Conservation (phyloP, 1,140 invertebrate genomes). For the Chionoecetes opilio region DNA sequence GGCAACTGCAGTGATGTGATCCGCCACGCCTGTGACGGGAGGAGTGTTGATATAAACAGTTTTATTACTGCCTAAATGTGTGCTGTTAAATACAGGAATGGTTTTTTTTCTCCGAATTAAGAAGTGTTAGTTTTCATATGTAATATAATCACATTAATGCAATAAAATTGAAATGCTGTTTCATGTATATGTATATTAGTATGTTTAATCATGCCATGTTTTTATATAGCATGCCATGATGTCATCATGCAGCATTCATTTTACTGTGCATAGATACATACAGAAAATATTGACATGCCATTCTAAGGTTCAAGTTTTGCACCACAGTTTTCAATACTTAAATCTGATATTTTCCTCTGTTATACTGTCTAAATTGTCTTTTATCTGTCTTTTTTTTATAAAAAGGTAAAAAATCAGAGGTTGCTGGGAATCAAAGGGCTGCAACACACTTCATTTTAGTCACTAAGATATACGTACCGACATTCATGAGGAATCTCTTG, state of each 20-base stretch:
- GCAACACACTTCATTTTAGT: background rate
- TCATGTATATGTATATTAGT: slow-evolving; percentile 49
- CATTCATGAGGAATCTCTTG: background rate
- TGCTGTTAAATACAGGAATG: background rate
- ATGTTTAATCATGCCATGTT: background rate
- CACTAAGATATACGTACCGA: background rate
- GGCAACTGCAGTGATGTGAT: background rate
- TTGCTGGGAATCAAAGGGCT: background rate
- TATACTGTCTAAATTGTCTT: too few species aligned
- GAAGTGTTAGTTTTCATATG: background rate
- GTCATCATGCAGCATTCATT: background rate
- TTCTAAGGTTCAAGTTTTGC: background rate
- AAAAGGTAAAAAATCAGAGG: background rate
- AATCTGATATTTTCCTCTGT: background rate
- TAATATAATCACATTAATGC: slow-evolving; percentile 47
- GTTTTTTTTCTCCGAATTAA: background rate
- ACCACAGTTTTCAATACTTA: background rate
- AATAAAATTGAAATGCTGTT: slow-evolving; percentile 37
- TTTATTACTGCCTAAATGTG: background rate
- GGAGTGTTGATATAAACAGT: background rate
- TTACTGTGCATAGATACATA: slow-evolving; percentile 33
- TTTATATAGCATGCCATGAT: slow-evolving; percentile 31
- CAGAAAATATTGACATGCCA: background rate
- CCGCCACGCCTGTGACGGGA: background rate
- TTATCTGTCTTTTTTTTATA: background rate